Evolutionary conservation across 2,888 invertebrate genomes (phyloP), one percentile per base, ranked within the genome.

Genomic region (Fragum fragum): DNA sequence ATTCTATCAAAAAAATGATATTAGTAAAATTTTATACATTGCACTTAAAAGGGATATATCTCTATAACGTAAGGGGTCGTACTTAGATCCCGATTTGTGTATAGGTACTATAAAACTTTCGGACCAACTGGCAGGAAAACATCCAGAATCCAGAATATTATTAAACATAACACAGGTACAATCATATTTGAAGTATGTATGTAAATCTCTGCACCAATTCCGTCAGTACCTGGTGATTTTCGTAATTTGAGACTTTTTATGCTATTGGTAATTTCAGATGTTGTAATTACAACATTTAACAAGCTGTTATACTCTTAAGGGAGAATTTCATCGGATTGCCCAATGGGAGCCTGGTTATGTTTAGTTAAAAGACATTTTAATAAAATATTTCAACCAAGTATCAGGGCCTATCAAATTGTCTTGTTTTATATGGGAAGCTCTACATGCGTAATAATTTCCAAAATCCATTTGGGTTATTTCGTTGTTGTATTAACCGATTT

Each of bases 11-110:
- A 21, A 32, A 29, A 29, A 53, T 18, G 55, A 53, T 32, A 52
- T 53, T 55, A 28, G 16, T 18, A 61, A 61, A 39, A 79, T 63
- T 36, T 76, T 76, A 42, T 72, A 68, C 5, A 81, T 39, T 59
- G 57, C 42, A n/a, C 68, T 76, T 18, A 57, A 55, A 26, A 81
- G 18, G 1, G 76, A 81, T 16, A 81, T 81, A n/a, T n/a, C n/a
- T n/a, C n/a, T n/a, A n/a, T n/a, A n/a, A n/a, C n/a, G n/a, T n/a
- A n/a, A n/a, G n/a, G n/a, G n/a, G n/a, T n/a, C n/a, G n/a, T n/a
- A n/a, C n/a, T n/a, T n/a, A n/a, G n/a, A n/a, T n/a, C n/a, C n/a
- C n/a, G n/a, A n/a, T n/a, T n/a, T n/a, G n/a, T n/a, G n/a, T n/a
- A n/a, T n/a, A n/a, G n/a, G n/a, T n/a, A n/a, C n/a, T n/a, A n/a